Percentiles rank a stretch among this genome's conserved stretches.
These are phyloP conservation scores for Vanessa atalanta DNA, from an alignment of 1,140 invertebrate species.

Conservation along the genomic window DNA sequence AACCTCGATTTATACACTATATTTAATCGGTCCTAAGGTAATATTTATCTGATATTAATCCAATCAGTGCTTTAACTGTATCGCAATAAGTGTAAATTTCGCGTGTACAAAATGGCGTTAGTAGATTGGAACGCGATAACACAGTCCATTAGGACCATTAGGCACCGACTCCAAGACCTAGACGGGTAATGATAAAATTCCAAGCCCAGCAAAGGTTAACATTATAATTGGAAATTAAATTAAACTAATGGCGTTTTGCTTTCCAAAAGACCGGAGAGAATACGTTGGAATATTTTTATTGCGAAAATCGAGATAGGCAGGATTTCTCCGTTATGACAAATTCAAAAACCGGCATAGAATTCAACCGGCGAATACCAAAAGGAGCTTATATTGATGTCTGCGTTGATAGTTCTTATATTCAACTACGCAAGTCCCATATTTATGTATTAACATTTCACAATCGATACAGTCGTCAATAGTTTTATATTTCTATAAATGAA, in stretches of 20 bases:
- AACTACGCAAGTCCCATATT: too few species aligned
- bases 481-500: too few species aligned
- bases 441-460: too few species aligned
- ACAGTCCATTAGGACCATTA: slow-evolving; percentile 17
- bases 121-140: slow-evolving; percentile 23
- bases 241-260: background rate
- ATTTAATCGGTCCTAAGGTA: background rate
- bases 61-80: background rate
- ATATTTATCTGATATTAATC: too few species aligned
- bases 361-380: too few species aligned
- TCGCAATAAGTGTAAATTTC: background rate
- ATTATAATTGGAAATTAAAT: slow-evolving; percentile 20
- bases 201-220: slow-evolving; percentile 14
- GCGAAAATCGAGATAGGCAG: too few species aligned
- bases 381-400: too few species aligned
- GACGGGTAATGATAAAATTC: slow-evolving; percentile 22
- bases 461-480: too few species aligned
- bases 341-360: too few species aligned
- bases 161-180: slow-evolving; percentile 11
- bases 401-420: too few species aligned
- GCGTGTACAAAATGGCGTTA: background rate
- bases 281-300: background rate
- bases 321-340: too few species aligned
- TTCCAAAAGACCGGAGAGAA: background rate
- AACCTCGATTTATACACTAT: slow-evolving; percentile 9